These are phyloP conservation scores for Theocolax elegans DNA, from an alignment of 1,140 invertebrate genomes.

Conservation along the genomic window DNA sequence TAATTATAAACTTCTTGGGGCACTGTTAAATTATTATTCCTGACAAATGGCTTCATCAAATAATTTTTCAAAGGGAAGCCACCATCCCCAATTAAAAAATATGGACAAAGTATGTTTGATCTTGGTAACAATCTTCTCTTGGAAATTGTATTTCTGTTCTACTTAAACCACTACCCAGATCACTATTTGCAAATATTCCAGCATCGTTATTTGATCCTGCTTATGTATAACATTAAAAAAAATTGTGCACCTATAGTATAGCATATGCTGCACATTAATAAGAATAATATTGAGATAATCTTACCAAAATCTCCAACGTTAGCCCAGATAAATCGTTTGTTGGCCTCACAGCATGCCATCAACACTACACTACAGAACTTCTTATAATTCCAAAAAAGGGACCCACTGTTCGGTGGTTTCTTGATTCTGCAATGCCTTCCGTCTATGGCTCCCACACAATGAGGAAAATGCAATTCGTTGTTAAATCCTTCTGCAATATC, in stretches of 20 bases:
- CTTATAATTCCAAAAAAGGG: constrained; percentile 50
- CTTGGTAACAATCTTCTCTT: not conserved
- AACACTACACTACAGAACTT: constrained; percentile 43
- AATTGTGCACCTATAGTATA: not conserved
- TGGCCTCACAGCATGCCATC: constrained; percentile 48
- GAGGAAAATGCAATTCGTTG: constrained; percentile 58
- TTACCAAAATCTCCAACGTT: constrained; percentile 25
- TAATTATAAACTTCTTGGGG: not conserved
- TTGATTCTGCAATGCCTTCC: constrained; percentile 41
- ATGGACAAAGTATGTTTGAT: not conserved
- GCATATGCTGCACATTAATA: not conserved
- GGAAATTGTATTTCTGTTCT: not conserved
- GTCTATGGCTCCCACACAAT: constrained; percentile 58
- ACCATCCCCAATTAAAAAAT: constrained; percentile 15
- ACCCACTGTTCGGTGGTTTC: constrained; percentile 43
- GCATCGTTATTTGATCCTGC: constrained; percentile 7
- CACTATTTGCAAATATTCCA: constrained; percentile 2
- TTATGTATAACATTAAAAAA: too few relatives aligned
- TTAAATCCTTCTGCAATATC: constrained; percentile 50
- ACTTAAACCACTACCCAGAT: not conserved
- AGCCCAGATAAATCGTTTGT: constrained; percentile 57
- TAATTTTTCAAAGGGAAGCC: not conserved
- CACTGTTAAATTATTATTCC: not conserved
- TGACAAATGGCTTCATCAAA: constrained; percentile 4
- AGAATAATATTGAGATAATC: not conserved